Conservation (phyloP, 92 coral and sea anemone species). For the Blastomussa wellsi region DNA sequence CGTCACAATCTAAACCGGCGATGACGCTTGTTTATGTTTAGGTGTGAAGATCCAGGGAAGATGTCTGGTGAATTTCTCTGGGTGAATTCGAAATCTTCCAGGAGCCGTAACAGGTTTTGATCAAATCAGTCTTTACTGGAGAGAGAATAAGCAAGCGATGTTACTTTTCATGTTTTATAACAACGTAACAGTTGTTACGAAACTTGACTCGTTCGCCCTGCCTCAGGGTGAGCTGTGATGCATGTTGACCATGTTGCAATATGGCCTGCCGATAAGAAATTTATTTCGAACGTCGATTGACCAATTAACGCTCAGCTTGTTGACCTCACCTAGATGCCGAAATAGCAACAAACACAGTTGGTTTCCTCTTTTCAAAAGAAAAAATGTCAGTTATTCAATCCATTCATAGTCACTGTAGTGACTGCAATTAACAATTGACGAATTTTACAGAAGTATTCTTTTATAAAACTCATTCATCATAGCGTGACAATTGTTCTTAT, state of each 20-base stretch:
- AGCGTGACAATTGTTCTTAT: neutral
- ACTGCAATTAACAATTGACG: neutral
- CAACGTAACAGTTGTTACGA: neutral
- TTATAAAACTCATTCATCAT: neutral
- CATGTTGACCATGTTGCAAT: slow-evolving; percentile 9
- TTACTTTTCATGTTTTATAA: neutral
- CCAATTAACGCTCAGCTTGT: slow-evolving; percentile 16
- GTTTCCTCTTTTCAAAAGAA: slow-evolving; percentile 14
- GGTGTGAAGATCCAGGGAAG: too few relatives aligned
- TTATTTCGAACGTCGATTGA: slow-evolving; percentile 1
- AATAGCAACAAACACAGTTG: neutral
- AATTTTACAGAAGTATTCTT: neutral
- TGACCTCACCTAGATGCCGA: neutral
- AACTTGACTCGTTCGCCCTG: neutral
- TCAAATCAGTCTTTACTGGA: neutral
- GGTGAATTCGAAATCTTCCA: neutral
- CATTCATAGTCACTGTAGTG: neutral
- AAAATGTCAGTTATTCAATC: slow-evolving; percentile 25
- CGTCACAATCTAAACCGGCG: neutral
- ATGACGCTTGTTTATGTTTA: slow-evolving; percentile 1
- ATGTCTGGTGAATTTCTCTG: neutral
- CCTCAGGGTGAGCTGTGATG: neutral
- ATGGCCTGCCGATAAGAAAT: slow-evolving; percentile 10
- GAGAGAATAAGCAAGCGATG: neutral
- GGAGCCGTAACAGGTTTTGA: neutral